Evolutionary conservation across 2,888 invertebrate genomes (phyloP), one percentile per base, ranked within the genome.

Genomic region (Agonum fuliginosum): DNA sequence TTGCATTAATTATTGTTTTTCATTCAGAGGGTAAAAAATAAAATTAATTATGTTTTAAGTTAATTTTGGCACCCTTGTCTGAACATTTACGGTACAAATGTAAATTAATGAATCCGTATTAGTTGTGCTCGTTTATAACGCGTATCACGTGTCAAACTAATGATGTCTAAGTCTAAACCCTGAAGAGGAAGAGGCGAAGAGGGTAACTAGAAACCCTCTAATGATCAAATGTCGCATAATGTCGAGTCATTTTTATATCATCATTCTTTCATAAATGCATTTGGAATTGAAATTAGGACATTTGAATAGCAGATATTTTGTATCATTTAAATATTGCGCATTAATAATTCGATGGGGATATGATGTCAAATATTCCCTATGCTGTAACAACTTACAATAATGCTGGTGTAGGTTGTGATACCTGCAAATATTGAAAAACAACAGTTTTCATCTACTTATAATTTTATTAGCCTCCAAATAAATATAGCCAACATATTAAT

Each of bases 71-170:
- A 62, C 30, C 30, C 58, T 62, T n/a, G 24, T 27, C 54, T 24
- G 27, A 3, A 30, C 30, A 17, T 62, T 62, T 62, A 30, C 17
- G 30, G 17, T 30, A 62, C 34, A 62, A 27, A 62, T 62, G 58
- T 62, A 30, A 30, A 62, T 62, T 62, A 62, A 62, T 62, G 58
- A 30, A 30, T 17, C 30, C 58, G 30, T 62, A 62, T 62, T 62
- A 62, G 58, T 14, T 30, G 30, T 62, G 58, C 58, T 62, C 58
- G 24, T 62, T 62, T 62, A 17, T 62, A 62, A 30, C 58, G 30
- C 17, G 10, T 27, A 62, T 27, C 58, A 30, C 30, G 30, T 62
- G 58, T 34, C 58, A 14, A 46, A 27, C 30, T 62, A 62, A 62
- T 62, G 58, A 62, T 17, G 58, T 62, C 46, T 62, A 62, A 62